A percentile compares a stretch with the other conserved stretches of the same genome.
Evolutionary conservation across 2,113 vertebrate species (phyloP).

Genomic region (Channa maculata): DNA sequence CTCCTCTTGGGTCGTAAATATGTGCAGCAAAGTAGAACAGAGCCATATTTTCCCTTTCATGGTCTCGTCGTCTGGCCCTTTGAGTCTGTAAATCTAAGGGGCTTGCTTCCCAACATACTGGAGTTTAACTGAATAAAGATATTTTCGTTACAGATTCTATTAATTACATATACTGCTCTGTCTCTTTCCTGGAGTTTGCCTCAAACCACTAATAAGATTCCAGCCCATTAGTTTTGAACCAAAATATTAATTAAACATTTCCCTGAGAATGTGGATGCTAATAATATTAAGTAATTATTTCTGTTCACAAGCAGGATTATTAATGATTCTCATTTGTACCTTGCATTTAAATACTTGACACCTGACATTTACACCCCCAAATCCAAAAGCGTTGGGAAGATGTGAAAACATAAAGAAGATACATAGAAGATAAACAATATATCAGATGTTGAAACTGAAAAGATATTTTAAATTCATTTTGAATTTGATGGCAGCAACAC

Average conservation of each 20-base stretch:
- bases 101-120: conserved; percentile 42
- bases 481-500: too few species aligned
- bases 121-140: conserved; percentile 68
- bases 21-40: conserved; percentile 47
- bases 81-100: conserved; percentile 55
- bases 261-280: conserved; percentile 44
- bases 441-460: too few species aligned
- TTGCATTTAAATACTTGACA: conserved; percentile 30
- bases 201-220: conserved; percentile 67
- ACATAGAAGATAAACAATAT: too few species aligned
- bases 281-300: conserved; percentile 66
- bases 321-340: conserved; percentile 47
- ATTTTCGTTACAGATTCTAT: conserved; percentile 61
- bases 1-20: conserved; percentile 56
- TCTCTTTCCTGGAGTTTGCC: conserved; percentile 47
- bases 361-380: conserved; percentile 56
- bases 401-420: too few species aligned
- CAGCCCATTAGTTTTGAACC: conserved; percentile 59
- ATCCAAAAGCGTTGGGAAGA: too few species aligned
- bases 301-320: conserved; percentile 41
- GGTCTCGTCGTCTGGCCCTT: conserved; percentile 34
- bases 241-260: conserved; percentile 68
- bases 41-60: conserved; percentile 43
- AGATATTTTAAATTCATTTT: too few species aligned
- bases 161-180: conserved; percentile 47